phyloP scores from a whole-genome alignment of 30 jellyfish, hydroid and myxozoan species.

The Cassiopea xamachana region DNA sequence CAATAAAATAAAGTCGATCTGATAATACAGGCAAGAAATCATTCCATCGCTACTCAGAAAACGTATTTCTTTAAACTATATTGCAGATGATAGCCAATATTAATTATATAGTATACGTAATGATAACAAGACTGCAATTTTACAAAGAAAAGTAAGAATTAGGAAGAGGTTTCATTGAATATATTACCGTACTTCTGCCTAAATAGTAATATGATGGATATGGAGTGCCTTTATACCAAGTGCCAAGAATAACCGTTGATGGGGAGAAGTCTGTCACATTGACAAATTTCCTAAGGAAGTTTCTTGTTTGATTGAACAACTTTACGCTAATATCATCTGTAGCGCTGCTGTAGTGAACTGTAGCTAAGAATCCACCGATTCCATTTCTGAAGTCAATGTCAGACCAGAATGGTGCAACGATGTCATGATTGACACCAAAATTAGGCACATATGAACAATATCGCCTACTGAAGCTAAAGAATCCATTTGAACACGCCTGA shows the following conservation, averaged over 20 bases:
- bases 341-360: constrained; percentile 6
- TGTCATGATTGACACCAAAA: constrained; percentile 3
- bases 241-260: constrained; percentile 33
- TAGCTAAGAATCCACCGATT: constrained; percentile 32
- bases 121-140: too few relatives aligned
- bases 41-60: too few relatives aligned
- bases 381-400: constrained; percentile 51
- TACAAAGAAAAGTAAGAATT: too few relatives aligned
- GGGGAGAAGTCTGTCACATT: constrained; percentile 30
- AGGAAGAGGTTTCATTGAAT: too few relatives aligned
- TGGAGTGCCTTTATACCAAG: not conserved
- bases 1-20: not conserved
- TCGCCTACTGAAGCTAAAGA: not conserved
- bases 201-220: constrained; percentile 38
- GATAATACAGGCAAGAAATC: not conserved
- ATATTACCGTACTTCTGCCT: constrained; percentile 23
- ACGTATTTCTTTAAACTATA: too few relatives aligned
- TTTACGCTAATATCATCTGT: constrained; percentile 32
- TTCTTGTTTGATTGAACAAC: constrained; percentile 46
- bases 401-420: constrained; percentile 40
- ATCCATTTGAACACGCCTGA: constrained; percentile 60
- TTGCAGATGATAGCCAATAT: too few relatives aligned
- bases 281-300: constrained; percentile 21
- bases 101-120: too few relatives aligned
- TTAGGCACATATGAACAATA: constrained; percentile 36